These are phyloP conservation scores for Tylochromis polylepis DNA, from an alignment of 2,113 vertebrate species.

Conservation along the genomic window DNA sequence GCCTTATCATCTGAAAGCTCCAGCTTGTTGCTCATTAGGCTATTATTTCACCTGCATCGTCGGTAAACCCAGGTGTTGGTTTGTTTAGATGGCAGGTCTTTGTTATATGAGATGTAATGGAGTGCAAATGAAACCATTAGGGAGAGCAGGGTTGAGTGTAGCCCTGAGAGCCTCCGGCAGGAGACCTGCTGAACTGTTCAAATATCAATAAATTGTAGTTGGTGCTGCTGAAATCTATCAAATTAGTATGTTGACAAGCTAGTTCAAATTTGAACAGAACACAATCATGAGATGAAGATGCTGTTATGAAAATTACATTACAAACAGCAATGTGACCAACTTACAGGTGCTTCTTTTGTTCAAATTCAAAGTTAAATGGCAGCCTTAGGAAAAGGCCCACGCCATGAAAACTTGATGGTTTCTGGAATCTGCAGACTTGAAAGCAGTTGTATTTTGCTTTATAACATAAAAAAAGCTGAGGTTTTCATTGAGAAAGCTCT, in stretches of 20 bases:
- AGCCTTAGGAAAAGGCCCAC: not conserved
- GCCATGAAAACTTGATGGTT: not conserved
- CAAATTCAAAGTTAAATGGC: not conserved
- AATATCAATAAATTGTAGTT: conserved; percentile 13
- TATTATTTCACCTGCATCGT: not conserved
- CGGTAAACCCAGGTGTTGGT: not conserved
- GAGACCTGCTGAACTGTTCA: conserved; percentile 2
- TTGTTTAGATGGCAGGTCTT: conserved; percentile 5
- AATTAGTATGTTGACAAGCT: conserved; percentile 34
- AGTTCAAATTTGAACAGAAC: conserved; percentile 32
- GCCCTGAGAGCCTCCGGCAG: not conserved
- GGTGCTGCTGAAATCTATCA: not conserved
- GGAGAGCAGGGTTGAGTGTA: not conserved
- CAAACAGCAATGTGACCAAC: not conserved
- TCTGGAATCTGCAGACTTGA: not conserved
- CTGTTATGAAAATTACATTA: conserved; percentile 14
- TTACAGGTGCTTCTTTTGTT: not conserved
- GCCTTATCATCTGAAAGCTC: not conserved
- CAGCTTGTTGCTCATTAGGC: not conserved
- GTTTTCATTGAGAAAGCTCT: not conserved
- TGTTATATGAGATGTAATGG: conserved; percentile 30
- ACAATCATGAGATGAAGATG: not conserved
- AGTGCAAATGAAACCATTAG: conserved; percentile 44
- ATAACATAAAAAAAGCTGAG: accelerated
- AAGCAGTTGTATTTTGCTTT: not conserved